Evolutionary conservation across 1,140 invertebrate genomes (phyloP), one percentile per base, ranked within the genome.

Genomic region (Drosophila mauritiana): DNA sequence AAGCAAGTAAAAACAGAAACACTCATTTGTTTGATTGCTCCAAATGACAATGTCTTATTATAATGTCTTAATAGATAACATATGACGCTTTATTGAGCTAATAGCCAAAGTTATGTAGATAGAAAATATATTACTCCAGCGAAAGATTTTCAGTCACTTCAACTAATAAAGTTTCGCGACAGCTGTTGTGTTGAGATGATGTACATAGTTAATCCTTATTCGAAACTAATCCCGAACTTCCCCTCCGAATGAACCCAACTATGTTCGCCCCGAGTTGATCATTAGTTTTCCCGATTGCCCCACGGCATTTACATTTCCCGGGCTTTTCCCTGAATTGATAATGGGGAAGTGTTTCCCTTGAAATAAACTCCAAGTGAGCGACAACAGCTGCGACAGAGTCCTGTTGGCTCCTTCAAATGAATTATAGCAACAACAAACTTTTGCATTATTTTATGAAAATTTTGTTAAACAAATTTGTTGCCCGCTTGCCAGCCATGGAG

Each of bases 361-460:
- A 45, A 70, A 37, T 49, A 31, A 70, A 49, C 65, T 72, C 20
- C 65, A 70, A 57, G 64, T 72, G 68, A 72, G 68, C 52, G 65
- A 72, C 67, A 70, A 70, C 67, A 70, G 67, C 67, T 70, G 67
- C 64, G 64, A 70, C 64, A 70, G 64, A 55, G 67, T 70, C 65
- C 51, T 57, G 52, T 57, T 70, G n/a, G 52, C 65, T 72, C 43
- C 52, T 49, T 37, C 52, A 88, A 79, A 78, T 78, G 77, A 72
- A 73, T 75, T 75, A 74, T 75, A 78, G 46, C 73, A 57, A 46
- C 58, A 69, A 64, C 67, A 67, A 86, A 77, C 74, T 77, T 77
- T 77, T 77, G 63, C 74, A 77, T 77, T 77, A 77, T 77, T 77
- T 77, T 77, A 77, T 77, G 74, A 69, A 77, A 77, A 56, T 77